Evolutionary conservation across 53 echinoderm and acorn worm species (phyloP), one percentile per base, ranked within the genome.

Genomic region (Stichopus horrens): DNA sequence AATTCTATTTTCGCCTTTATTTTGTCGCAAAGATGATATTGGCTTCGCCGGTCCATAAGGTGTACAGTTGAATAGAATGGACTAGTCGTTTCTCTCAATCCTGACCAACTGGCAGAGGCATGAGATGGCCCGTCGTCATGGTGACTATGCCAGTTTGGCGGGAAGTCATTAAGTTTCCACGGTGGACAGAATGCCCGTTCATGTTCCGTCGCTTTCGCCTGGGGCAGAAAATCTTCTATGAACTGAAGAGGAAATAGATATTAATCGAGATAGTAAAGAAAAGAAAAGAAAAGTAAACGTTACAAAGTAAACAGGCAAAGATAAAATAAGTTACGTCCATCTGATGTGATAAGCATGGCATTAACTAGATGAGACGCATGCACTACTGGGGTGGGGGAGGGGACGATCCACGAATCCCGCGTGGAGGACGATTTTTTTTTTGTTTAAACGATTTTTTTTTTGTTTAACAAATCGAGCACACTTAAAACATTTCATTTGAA

Each of bases 21-120:
- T 57, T 58, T 90, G 37, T 94, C 94, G 58, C 92, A 92, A 19
- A 94, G 58, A 8, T 65, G 37, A 19, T 90, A 94, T 5, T 9
- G 18, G 51, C 55, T 52, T 84, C 86, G 77, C 54, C 58, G 77
- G 14, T 92, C 76, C 19, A 86, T 73, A 5, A 90, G 77, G 76
- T 86, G 53, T 52, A 86, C 14, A 52, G 87, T 73, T 11, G 87
- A 86, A 55, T 53, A 74, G 22, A 55, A 14, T 54, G 87, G 73
- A 55, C 87, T 73, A 23, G 87, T 86, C 21, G 67, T 63, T 23
- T 83, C 65, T 51, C 84, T 21, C 14, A 83, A 14, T 19, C 84
- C 84, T 58, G 16, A 21, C 84, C 84, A 83, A 5, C 16, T 5
- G 22, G 21, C 52, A 18, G 84, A 16, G 10, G 10, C 18, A 57